Conservation (phyloP, 2,888 invertebrate species). For the Leptinotarsa rubiginosa region DNA sequence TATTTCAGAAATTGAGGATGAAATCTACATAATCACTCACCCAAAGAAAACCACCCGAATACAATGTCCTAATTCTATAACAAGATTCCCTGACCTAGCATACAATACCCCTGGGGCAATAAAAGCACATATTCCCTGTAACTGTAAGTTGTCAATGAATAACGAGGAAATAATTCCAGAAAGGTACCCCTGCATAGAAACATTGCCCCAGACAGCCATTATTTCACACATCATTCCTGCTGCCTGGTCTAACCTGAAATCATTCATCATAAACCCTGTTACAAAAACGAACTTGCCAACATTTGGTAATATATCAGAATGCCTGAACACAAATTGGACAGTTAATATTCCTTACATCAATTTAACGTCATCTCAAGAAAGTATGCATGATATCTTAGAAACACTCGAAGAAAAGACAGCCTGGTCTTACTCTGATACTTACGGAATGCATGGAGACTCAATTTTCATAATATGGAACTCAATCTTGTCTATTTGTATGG, state of each 20-base stretch:
- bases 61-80: conserved; percentile 20
- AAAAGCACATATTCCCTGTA: conserved; percentile 36
- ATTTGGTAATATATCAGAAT: conserved; percentile 19
- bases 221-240: conserved; percentile 38
- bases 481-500: neutral
- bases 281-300: neutral
- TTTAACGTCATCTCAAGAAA: conserved; percentile 11
- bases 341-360: conserved; percentile 23
- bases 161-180: conserved; percentile 31
- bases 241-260: conserved; percentile 37
- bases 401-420: neutral
- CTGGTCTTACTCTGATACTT: neutral
- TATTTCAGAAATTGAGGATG: conserved; percentile 39
- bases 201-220: neutral
- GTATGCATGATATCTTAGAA: neutral
- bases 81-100: neutral
- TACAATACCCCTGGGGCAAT: conserved; percentile 30
- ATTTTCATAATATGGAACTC: neutral
- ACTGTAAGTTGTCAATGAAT: conserved; percentile 26
- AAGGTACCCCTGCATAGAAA: conserved; percentile 36
- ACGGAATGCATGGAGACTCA: neutral
- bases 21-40: conserved; percentile 39
- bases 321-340: conserved; percentile 26
- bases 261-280: conserved; percentile 33
- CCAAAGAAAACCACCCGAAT: conserved; percentile 23